Base-by-base conservation (phyloP, 1,140 invertebrate species). In the Lucilia sericata region DNA sequence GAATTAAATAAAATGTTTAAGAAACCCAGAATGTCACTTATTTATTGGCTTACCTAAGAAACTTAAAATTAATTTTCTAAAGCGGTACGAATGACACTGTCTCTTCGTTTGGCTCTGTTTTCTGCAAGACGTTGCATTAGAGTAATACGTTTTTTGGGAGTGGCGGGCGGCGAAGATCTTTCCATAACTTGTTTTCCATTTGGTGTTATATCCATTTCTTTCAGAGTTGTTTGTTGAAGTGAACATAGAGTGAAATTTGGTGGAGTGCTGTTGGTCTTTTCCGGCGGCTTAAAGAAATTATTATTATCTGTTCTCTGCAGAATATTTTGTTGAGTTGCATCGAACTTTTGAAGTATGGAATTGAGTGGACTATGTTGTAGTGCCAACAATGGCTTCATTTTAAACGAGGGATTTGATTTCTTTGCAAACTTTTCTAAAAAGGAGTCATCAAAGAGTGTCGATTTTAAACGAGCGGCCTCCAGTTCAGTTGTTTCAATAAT, bases 401-500 rank as follows among this genome's bases (percentile, higher is more conserved):
- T 83, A 14, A 84, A 84, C 2, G 74, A 65, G 42, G 82, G 82
- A 51, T 75, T 47, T 19, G 84, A 78, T 49, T 75, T 86, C 70
- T 90, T 90, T 10, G 89, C 87, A 84, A 90, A 87, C 85, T 88
- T 90, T 12, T 90, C 89, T 13, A 90, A 84, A 49, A 90, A 88
- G 13, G 87, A 86, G 25, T 90, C 89, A n/a, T 87, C 80, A 2
- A 83, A 84, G 34, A 85, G 60, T 78, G 87, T 83, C 30, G 83
- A 80, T 74, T 82, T 81, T 74, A 74, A 49, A 83, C 84, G 82
- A 85, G 86, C 81, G 82, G 84, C 70, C 86, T 84, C 84, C 74
- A 85, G 42, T 36, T 85, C 83, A 0, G 83, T 80, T 14, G 83
- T 47, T 85, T 85, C 84, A 30, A 83, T 82, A 84, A 83, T 51